phyloP scores from a whole-genome alignment of 2,797 vertebrate genomes.

The Hemibagrus guttatus region DNA sequence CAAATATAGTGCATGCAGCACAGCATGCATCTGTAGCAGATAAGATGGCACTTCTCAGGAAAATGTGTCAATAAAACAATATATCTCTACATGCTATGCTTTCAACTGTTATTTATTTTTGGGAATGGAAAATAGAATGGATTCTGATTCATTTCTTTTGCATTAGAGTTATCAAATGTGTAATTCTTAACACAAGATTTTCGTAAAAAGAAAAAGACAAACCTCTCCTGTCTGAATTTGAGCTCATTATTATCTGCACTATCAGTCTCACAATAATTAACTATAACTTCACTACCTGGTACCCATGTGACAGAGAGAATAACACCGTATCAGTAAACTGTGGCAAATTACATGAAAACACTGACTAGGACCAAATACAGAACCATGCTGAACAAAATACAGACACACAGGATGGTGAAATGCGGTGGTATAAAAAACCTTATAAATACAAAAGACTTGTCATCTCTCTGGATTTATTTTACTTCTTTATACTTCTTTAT shows the following conservation, averaged over 20 bases:
- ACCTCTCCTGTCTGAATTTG: background rate
- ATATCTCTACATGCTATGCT: constrained; percentile 56
- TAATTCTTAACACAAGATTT: background rate
- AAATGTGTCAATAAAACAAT: constrained; percentile 76
- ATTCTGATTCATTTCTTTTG: background rate
- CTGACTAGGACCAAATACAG: background rate
- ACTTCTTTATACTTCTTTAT: background rate
- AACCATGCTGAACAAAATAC: background rate
- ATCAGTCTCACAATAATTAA: background rate
- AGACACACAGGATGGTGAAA: background rate
- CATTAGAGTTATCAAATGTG: background rate
- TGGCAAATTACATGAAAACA: background rate
- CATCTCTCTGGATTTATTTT: background rate
- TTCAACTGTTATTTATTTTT: constrained; percentile 1
- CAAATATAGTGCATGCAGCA: constrained; percentile 73
- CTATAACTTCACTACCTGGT: background rate
- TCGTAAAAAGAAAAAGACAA: background rate
- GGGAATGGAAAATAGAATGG: background rate
- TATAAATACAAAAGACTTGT: background rate
- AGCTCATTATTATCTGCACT: background rate
- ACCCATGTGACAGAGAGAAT: background rate
- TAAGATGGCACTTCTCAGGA: constrained; percentile 63
- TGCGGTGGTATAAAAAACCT: background rate
- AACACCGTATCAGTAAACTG: background rate
- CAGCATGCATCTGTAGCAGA: constrained; percentile 69